Percentiles rank a stretch among this genome's conserved stretches.
phyloP scores from a whole-genome alignment of 1,140 invertebrate species.

The Achroia grisella region DNA sequence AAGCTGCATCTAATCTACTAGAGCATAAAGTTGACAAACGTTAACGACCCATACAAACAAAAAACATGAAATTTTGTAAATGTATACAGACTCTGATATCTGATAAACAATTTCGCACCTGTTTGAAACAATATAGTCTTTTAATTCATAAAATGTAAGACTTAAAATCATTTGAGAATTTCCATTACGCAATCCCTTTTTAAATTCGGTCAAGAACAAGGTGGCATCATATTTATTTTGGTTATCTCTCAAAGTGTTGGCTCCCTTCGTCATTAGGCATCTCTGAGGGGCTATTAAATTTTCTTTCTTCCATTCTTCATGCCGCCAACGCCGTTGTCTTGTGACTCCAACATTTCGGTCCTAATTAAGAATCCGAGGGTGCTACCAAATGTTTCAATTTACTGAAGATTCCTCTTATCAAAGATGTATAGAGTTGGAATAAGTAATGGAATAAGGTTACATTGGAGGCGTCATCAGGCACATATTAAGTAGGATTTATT shows the following conservation, averaged over 20 bases:
- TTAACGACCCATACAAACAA: too few species aligned
- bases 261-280: conserved; percentile 18
- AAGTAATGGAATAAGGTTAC: too few species aligned
- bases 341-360: conserved; percentile 8
- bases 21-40: too few species aligned
- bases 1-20: too few species aligned
- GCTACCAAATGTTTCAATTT: conserved; percentile 1
- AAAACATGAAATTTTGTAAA: too few species aligned
- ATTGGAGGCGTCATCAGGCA: too few species aligned
- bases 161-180: too few species aligned
- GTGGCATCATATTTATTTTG: conserved; percentile 15
- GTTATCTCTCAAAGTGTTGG: conserved; percentile 2
- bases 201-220: conserved; percentile 8
- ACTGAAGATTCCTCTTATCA: background rate
- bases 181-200: background rate
- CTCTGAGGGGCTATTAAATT: conserved; percentile 20
- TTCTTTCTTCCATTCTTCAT: conserved; percentile 13
- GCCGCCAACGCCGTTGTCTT: background rate
- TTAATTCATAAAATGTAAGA: too few species aligned
- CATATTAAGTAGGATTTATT: too few species aligned
- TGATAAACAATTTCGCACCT: too few species aligned
- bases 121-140: too few species aligned
- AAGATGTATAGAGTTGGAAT: background rate
- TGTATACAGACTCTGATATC: too few species aligned
- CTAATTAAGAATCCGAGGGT: conserved; percentile 4